Base-by-base conservation (phyloP, 2,797 vertebrate genomes). In the Takifugu rubripes region DNA sequence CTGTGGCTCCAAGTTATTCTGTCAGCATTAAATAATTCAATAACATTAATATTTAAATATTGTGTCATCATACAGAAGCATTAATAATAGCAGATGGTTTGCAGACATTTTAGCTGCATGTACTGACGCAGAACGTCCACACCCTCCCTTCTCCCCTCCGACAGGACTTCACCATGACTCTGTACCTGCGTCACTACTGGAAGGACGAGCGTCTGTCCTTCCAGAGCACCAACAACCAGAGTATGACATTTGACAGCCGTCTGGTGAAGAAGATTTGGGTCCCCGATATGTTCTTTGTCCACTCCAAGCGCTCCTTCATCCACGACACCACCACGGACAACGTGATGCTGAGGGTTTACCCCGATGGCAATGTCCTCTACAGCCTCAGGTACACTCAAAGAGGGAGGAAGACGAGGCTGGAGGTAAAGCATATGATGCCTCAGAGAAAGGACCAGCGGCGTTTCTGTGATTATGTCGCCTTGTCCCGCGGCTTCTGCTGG, bases 241-340 rank as follows among this genome's bases (percentile, higher is more conserved):
- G 96, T 86, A 97, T 98, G 97, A 99, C 97, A 2, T 99, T 99
- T 4, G 97, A 99, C 9, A 95, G 96, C 58, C 91, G 96, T 24
- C 88, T 99, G 69, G 96, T 95, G 66, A 98, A 97, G 87, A 99
- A 98, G 88, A 99, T 98, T 66, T 99, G 96, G 97, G 96, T 99
- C 4, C 97, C 97, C 0, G 96, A 99, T 81, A 97, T 99, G 95
- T 99, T 99, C 77, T 99, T 99, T 0, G 96, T 99, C 58, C 97
- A 98, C 83, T 99, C 96, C 42, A 99, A 99, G 79, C 92, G 95
- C 54, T 98, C 96, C 24, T 98, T 99, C 78, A 99, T 98, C 81
- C 97, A 99, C 0, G 96, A 98, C 86, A 99, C 97, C 56, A 98
- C 97, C 17, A 99, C 95, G 0, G 96, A 98, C 72, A 99, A 99